phyloP scores from a whole-genome alignment of 2,888 invertebrate genomes.

The Tetragnatha montana region DNA sequence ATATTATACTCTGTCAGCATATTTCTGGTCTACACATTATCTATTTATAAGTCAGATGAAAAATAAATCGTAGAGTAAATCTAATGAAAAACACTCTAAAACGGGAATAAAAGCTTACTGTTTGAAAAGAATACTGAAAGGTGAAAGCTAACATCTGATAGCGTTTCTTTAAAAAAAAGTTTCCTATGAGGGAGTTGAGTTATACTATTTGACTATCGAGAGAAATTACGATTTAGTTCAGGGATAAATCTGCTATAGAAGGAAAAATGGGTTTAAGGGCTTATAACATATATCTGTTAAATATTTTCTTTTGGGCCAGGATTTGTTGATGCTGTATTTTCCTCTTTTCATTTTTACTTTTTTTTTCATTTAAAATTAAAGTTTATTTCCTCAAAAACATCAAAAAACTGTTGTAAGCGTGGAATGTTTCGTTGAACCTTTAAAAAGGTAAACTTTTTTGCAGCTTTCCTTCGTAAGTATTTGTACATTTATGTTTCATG shows the following conservation, averaged over 20 bases:
- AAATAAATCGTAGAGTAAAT: conserved; percentile 13
- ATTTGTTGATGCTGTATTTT: no score
- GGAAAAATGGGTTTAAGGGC: not conserved
- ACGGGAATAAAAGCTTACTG: conserved; percentile 12
- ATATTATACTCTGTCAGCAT: conserved; percentile 24
- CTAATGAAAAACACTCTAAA: conserved; percentile 14
- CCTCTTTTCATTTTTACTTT: no score
- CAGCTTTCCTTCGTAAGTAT: no score
- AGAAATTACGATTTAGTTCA: conserved; percentile 20
- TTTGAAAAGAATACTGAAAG: conserved; percentile 14
- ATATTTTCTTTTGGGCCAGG: no score
- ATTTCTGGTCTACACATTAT: conserved; percentile 25
- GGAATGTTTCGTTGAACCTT: no score
- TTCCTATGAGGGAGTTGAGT: conserved; percentile 14
- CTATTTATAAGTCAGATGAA: conserved; percentile 20
- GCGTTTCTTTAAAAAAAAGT: conserved; percentile 11
- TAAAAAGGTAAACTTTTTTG: no score
- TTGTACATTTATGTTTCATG: no score
- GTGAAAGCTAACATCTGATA: conserved; percentile 44
- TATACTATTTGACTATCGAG: conserved; percentile 5
- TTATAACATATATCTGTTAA: no score
- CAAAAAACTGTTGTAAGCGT: no score
- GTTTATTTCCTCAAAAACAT: no score
- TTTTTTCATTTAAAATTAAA: no score
- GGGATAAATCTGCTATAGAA: conserved; percentile 28